A percentile compares a stretch with the other conserved stretches of the same genome.
Evolutionary conservation across 2,113 vertebrate genomes (phyloP).

Genomic region (Coregonus clupeaformis): DNA sequence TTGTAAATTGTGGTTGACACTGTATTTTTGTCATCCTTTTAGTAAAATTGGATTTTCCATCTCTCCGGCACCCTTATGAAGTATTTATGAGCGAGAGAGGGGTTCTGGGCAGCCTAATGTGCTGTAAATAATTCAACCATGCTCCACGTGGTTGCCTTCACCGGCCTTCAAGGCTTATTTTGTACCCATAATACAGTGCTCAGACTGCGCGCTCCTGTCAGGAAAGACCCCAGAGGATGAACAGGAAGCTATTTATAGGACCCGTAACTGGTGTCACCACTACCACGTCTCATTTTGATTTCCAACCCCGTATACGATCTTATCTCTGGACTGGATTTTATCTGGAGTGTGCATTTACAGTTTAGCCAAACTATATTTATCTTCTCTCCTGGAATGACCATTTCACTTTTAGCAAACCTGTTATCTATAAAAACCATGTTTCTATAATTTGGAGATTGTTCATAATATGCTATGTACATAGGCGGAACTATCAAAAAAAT

Average conservation of each 20-base stretch:
- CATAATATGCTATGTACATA: neutral
- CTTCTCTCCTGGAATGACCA: neutral
- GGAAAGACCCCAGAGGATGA: neutral
- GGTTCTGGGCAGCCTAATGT: neutral
- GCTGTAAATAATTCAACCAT: neutral
- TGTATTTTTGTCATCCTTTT: neutral
- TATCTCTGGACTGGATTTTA: neutral
- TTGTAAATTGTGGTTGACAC: too few species aligned
- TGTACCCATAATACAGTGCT: neutral
- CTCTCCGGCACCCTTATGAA: neutral
- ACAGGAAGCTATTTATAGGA: neutral
- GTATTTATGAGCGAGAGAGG: neutral
- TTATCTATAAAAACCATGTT: neutral
- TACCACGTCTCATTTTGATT: neutral
- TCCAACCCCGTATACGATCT: neutral
- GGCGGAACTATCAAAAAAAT: neutral
- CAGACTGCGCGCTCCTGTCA: too few species aligned
- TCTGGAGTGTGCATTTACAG: neutral
- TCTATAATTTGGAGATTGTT: neutral
- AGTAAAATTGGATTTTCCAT: neutral
- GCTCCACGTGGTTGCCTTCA: neutral
- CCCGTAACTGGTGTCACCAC: neutral
- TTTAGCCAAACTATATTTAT: neutral
- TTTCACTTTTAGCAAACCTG: conserved; percentile 1
- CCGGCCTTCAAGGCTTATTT: neutral